Conservation (phyloP, 2,888 invertebrate genomes). For the Girardia tigrina region DNA sequence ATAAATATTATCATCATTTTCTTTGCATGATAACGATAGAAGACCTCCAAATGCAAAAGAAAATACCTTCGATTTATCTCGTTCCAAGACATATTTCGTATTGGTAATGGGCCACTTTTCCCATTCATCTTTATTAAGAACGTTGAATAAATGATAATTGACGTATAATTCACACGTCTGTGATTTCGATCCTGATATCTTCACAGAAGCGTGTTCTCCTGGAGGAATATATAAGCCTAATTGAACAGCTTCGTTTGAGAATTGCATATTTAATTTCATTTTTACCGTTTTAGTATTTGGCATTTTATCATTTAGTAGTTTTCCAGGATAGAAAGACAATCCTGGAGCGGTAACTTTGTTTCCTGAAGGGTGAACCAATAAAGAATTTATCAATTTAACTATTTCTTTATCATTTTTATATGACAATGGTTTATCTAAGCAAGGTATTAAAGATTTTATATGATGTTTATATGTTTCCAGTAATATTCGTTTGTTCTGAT, state of each 20-base stretch:
- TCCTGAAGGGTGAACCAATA: background rate
- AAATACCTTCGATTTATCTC: background rate
- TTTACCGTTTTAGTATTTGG: background rate
- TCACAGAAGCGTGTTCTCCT: background rate
- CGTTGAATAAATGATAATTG: slow-evolving; percentile 21
- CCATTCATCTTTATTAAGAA: background rate
- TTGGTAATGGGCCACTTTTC: background rate
- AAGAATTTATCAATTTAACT: background rate
- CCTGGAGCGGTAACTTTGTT: background rate
- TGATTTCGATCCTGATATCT: background rate
- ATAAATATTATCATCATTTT: slow-evolving; percentile 1
- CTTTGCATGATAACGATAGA: background rate
- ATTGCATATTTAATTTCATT: background rate
- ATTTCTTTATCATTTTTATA: background rate
- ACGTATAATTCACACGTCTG: background rate
- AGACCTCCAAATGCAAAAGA: background rate
- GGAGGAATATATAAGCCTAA: background rate
- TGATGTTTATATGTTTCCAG: background rate
- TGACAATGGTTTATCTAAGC: background rate
- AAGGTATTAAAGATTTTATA: background rate
- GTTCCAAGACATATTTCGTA: background rate
- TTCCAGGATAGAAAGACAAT: background rate
- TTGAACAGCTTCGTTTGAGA: background rate
- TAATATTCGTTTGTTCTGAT: background rate
- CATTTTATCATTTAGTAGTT: too few relatives aligned